These are phyloP conservation scores for Turnix velox DNA, from an alignment of 2,113 vertebrate genomes.

Conservation along the genomic window DNA sequence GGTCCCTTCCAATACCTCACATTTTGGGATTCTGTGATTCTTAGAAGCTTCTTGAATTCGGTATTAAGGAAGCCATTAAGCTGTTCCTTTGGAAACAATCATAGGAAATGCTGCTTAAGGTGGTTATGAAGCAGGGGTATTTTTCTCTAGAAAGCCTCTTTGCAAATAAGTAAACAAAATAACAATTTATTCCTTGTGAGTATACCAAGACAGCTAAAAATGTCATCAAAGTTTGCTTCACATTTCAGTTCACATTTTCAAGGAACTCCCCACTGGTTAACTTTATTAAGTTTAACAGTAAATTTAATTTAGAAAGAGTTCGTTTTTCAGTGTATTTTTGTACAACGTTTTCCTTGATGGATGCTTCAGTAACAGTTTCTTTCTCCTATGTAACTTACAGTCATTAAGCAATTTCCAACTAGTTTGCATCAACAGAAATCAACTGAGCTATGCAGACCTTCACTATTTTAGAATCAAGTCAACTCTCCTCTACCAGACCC, in stretches of 20 bases:
- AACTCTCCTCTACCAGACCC: not conserved
- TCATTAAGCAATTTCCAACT: not conserved
- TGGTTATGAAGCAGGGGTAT: not conserved
- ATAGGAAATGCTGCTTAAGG: not conserved
- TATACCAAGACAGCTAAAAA: not conserved
- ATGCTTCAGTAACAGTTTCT: not conserved
- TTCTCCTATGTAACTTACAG: not conserved
- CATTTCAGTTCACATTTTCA: not conserved
- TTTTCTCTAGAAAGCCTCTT: not conserved
- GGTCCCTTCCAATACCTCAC: too few relatives aligned
- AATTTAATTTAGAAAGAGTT: conserved; percentile 28
- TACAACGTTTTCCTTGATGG: not conserved
- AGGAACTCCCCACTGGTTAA: not conserved
- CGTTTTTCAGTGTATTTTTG: not conserved
- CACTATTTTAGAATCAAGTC: not conserved
- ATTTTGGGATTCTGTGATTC: too few relatives aligned
- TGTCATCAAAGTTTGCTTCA: not conserved
- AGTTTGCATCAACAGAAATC: not conserved
- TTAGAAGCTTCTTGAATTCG: not conserved
- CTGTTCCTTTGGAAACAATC: conserved; percentile 48
- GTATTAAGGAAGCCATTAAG: conserved; percentile 12
- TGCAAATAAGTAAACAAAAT: not conserved
- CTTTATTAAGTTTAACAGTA: not conserved
- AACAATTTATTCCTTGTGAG: not conserved
- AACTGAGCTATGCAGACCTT: not conserved